Conservation (phyloP, 2,797 vertebrate species). For the Astyanax mexicanus region DNA sequence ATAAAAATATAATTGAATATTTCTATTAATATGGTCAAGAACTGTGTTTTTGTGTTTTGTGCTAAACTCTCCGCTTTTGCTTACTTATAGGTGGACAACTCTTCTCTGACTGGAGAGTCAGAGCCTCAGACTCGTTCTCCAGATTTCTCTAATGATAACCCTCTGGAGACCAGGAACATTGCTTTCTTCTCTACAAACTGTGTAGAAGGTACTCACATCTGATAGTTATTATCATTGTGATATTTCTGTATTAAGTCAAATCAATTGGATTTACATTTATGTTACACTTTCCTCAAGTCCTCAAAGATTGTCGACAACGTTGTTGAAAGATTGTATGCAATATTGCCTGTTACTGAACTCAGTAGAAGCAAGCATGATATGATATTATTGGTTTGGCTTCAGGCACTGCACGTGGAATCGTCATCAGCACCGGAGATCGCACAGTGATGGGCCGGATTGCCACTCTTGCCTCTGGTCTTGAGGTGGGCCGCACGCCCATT, state of each 20-base stretch:
- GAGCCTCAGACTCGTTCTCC: constrained; percentile 89
- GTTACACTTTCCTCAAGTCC: too few species aligned
- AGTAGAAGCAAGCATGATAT: neutral
- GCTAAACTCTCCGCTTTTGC: too few species aligned
- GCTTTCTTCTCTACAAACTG: constrained; percentile 91
- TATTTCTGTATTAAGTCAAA: too few species aligned
- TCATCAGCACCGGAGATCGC: constrained; percentile 85
- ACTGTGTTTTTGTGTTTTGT: too few species aligned
- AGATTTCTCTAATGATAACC: constrained; percentile 88
- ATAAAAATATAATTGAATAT: too few species aligned
- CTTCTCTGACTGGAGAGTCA: constrained; percentile 89
- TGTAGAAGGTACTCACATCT: constrained; percentile 81
- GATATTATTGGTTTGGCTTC: constrained; percentile 12
- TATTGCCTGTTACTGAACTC: neutral
- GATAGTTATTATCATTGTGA: neutral
- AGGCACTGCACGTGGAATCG: constrained; percentile 88
- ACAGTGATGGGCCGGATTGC: constrained; percentile 90
- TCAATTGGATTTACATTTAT: too few species aligned
- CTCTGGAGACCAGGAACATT: constrained; percentile 87
- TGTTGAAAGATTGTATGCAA: too few species aligned
- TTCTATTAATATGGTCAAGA: too few species aligned
- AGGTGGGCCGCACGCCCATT: constrained; percentile 87
- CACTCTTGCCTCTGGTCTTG: constrained; percentile 85
- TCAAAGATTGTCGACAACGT: too few species aligned
- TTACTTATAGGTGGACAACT: constrained; percentile 84